Conservation (phyloP, 2,888 invertebrate species). For the Xylophagus ater region DNA sequence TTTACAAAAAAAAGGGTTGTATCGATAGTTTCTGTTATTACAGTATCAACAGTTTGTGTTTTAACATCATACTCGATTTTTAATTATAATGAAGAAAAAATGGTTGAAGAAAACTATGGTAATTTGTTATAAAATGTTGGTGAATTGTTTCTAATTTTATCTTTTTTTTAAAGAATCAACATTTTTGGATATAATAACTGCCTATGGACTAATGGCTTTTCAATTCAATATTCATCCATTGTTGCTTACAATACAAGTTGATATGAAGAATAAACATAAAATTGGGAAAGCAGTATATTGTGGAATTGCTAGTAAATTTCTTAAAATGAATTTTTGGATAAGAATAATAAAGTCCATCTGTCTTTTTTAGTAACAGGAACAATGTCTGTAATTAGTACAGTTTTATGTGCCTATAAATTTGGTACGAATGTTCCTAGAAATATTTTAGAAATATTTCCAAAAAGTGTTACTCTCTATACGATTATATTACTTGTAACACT, state of each 20-base stretch:
- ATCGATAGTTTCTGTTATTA: conserved; percentile 52
- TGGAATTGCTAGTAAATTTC: conserved; percentile 53
- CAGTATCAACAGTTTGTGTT: conserved; percentile 52
- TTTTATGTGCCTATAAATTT: conserved; percentile 52
- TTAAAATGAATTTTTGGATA: background rate
- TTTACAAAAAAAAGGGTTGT: conserved; percentile 42
- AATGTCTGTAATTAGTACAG: conserved; percentile 53
- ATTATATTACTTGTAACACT: conserved; percentile 63
- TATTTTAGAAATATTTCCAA: conserved; percentile 55
- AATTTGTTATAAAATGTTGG: conserved; percentile 27
- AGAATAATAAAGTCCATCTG: background rate
- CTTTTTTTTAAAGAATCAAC: conserved; percentile 23
- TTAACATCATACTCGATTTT: conserved; percentile 56
- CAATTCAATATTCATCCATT: conserved; percentile 76
- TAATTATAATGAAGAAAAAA: conserved; percentile 21
- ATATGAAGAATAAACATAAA: conserved; percentile 69
- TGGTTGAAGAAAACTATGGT: conserved; percentile 37
- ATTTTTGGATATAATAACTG: conserved; percentile 45
- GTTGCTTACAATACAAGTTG: conserved; percentile 81
- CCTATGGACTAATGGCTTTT: conserved; percentile 57
- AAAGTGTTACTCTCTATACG: conserved; percentile 50
- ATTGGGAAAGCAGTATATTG: conserved; percentile 60
- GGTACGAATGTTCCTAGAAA: conserved; percentile 52
- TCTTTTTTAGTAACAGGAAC: conserved; percentile 42
- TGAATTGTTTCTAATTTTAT: background rate